Base-by-base conservation (phyloP, 1,140 invertebrate species). In the Drosophila sturtevanti region DNA sequence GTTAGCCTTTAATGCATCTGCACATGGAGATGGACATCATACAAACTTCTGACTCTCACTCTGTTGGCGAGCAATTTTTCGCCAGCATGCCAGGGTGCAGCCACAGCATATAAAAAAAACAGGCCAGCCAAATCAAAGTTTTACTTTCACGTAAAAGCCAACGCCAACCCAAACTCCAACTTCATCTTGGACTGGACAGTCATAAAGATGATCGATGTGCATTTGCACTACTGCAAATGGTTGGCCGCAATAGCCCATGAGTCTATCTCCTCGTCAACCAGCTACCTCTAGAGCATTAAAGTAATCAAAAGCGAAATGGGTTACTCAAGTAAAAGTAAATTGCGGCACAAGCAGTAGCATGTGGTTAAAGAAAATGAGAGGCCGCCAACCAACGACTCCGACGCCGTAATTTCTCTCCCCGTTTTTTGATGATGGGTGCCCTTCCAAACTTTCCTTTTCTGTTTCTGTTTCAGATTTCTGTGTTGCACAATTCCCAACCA, bases 191-290 rank as follows among this genome's bases (percentile, higher is more conserved):
- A 16, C 31, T 34, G 10, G 41, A 48, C 41, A 81, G 76, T 73
- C 82, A 89, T 70, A 69, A 79, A 79, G 68, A 82, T 86, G 82
- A 87, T 87, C 84, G 82, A 87, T 87, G 82, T 87, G 84, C 82
- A 87, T 87, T 81, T 87, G 79, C 84, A 87, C 54, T 59, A 71
- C 66, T 64, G 11, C 16, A 63, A 31, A 66, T 24, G 41, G 14
- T 37, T 85, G 81, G 62, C 81, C 67, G 81, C 77, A 85, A 85
- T 81, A 77, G 67, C 69, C 41, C 18, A 86, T 86, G 73, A 77
- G 22, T 38, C 38, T 52, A 65, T 62, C 59, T 12, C 12, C 9
- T 21, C 18, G 16, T 21, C 16, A 14, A 48, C 48, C 72, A 64
- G 67, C 58, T n/a, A 60, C 21, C 41, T 48, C 16, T 48, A 4